phyloP scores from a whole-genome alignment of 2,888 invertebrate genomes.

The Melanchra persicariae region DNA sequence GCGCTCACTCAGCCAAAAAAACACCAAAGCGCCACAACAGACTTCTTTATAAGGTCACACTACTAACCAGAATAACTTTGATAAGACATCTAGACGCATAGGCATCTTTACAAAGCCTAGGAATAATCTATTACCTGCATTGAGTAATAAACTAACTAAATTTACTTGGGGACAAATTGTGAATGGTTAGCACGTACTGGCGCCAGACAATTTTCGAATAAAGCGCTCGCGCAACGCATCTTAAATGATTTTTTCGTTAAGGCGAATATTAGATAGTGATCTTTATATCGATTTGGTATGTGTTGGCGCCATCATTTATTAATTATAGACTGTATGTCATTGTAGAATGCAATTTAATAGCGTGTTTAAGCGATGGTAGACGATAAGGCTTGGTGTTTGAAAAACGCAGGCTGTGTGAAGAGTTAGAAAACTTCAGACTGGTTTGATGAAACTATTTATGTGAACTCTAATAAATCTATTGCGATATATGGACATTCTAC shows the following conservation, averaged over 20 bases:
- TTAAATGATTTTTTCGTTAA: conserved; percentile 65
- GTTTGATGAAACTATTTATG: too few species aligned
- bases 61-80: conserved; percentile 21
- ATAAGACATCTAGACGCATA: conserved; percentile 28
- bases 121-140: conserved; percentile 42
- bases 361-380: background rate
- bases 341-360: conserved; percentile 4
- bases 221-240: conserved; percentile 69
- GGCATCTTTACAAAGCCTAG: conserved; percentile 28
- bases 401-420: background rate
- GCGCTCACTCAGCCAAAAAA: background rate
- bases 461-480: too few species aligned
- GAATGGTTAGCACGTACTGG: conserved; percentile 68
- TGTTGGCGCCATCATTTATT: conserved; percentile 17
- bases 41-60: background rate
- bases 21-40: conserved; percentile 2
- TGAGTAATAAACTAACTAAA: conserved; percentile 58
- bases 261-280: conserved; percentile 56
- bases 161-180: conserved; percentile 50
- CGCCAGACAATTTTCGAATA: conserved; percentile 75
- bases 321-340: background rate
- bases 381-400: background rate
- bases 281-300: conserved; percentile 19
- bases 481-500: too few species aligned
- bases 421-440: background rate